A percentile compares a stretch with the other conserved stretches of the same genome.
These are phyloP conservation scores for Cottus gobio DNA, from an alignment of 2,113 vertebrate species.

Conservation along the genomic window DNA sequence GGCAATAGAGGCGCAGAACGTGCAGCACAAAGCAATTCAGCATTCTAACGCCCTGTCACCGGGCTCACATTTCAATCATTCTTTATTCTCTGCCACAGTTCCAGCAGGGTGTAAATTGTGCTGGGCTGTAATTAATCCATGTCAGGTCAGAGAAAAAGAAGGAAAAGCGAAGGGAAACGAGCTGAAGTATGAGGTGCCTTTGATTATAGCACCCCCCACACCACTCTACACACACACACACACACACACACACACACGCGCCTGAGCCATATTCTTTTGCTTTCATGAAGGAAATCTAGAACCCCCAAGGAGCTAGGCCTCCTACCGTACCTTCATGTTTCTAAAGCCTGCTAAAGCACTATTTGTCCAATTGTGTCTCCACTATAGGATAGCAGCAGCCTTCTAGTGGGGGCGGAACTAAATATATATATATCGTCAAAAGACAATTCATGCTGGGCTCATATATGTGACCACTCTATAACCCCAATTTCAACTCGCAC, in stretches of 20 bases:
- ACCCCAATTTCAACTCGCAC: constrained; percentile 65
- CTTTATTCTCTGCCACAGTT: constrained; percentile 76
- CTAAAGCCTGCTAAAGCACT: constrained; percentile 69
- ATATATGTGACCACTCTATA: constrained; percentile 70
- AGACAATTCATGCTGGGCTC: constrained; percentile 61
- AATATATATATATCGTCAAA: constrained; percentile 68
- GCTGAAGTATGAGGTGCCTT: constrained; percentile 77
- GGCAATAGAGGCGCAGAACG: constrained; percentile 55
- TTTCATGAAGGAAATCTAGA: constrained; percentile 74
- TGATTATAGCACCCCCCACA: constrained; percentile 71
- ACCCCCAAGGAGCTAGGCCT: constrained; percentile 72
- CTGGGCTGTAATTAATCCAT: constrained; percentile 82
- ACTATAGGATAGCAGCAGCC: constrained; percentile 44
- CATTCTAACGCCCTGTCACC: constrained; percentile 74
- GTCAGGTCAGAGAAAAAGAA: constrained; percentile 72
- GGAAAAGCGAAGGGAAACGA: constrained; percentile 66
- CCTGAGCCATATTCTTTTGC: constrained; percentile 71
- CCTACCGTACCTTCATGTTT: constrained; percentile 79
- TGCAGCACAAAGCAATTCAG: constrained; percentile 71
- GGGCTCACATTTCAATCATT: constrained; percentile 77
- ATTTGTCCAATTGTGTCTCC: constrained; percentile 67
- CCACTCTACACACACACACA: constrained; percentile 14
- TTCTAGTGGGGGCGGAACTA: constrained; percentile 51
- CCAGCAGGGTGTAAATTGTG: constrained; percentile 80
- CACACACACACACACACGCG: constrained; percentile 1